Evolutionary conservation across 1,140 invertebrate species (phyloP), one percentile per base, ranked within the genome.

Genomic region (Magallana angulata): DNA sequence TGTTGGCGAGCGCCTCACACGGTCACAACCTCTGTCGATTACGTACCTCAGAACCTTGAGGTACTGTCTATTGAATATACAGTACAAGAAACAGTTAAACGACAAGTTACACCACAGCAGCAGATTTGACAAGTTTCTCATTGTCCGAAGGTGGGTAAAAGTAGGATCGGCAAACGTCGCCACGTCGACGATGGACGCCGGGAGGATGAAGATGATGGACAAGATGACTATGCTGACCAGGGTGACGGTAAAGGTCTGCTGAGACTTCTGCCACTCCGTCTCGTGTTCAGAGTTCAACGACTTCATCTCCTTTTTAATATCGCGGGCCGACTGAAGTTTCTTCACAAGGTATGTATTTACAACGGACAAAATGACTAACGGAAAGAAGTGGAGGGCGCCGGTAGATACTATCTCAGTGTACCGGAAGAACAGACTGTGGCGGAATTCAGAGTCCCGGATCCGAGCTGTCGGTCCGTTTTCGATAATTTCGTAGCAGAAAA

Each of bases 1-100:
- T 24, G 18, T 36, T 0, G 68, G 68, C 5, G 68, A 76, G 5
- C 68, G 68, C 36, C 68, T 76, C 0, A 76, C 30, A 11, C 68
- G 68, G 36, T 60, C 30, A 62, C 56, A 60, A 9, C 82, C 82
- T 62, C 18, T 84, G 59, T 59, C 82, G 9, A 84, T 36, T 9
- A 62, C 57, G 24, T 84, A 36, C 30, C 56, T 87, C 56, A 90
- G 57, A 5, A 88, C 89, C 8, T 85, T 62, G 11, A 87, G 83
- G 83, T 90, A 91, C 81, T 87, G 88, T 84, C 85, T 86, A 60
- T 91, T 91, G 82, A 91, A 91, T 18, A 88, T 87, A 88, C 91
- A 91, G 57, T 91, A 91, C 7, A 91, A 59, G 57, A 91, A 81
- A 71, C 91, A 91, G 58, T 91, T 91, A 57, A 91, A 82, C 1